Evolutionary conservation across 2,797 vertebrate species (phyloP), one percentile per base, ranked within the genome.

Genomic region (Enoplosus armatus): DNA sequence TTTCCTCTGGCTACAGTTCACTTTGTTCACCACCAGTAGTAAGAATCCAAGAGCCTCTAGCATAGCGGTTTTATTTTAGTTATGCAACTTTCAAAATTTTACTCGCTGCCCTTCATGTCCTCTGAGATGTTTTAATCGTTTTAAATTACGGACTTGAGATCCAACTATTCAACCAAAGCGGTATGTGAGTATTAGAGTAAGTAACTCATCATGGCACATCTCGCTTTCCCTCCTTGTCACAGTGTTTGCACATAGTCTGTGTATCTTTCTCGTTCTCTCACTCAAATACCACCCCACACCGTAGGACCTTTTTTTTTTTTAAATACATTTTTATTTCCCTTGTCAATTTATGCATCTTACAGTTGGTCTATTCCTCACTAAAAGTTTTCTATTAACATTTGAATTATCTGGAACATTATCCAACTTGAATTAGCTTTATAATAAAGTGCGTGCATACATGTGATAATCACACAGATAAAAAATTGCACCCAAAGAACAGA

Each of bases 391-490:
- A n/a, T 60, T 68, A 45, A 64, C 33, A 67, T 63, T 75, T 66
- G 15, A 56, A 72, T 74, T 24, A 50, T 51, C 15, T 75, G 39
- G 26, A 26, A 68, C 24, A 56, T 63, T 33, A 26, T 65, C 47
- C 26, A n/a, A 55, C n/a, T 64, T 62, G n/a, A 79, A 73, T 69
- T 10, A 61, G 62, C 22, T 66, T 61, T 60, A 33, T 50, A 59
- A 39, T 22, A 48, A 70, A 35, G 41, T 39, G 43, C 1, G n/a
- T 14, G 2, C 61, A 65, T 66, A 33, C 31, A 67, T 18, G 26
- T 69, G 39, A 7, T 24, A 43, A 47, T 55, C 37, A 53, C 24
- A 31, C 26, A 4, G 51, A 71, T 24, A n/a, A 50, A 27, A 20
- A 35, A 26, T 2, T 61, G 16, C 31, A 33, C 8, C 24, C 33